Evolutionary conservation across 2,113 vertebrate species (phyloP), one percentile per base, ranked within the genome.

Genomic region (Cyanoderma ruficeps): DNA sequence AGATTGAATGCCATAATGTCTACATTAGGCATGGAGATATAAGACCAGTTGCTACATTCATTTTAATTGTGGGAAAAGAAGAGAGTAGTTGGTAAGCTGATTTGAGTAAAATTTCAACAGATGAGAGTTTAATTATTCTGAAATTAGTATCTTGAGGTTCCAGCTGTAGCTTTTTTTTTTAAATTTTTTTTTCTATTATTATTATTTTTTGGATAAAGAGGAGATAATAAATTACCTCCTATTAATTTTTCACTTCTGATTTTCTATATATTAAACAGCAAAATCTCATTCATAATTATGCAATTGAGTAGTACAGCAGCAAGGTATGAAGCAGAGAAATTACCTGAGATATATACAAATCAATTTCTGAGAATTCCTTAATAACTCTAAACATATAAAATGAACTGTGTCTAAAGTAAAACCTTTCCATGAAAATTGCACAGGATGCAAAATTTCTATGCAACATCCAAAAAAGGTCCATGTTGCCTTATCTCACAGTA

Each of bases 351-450:
- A 87, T 25, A 79, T 35, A 68, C 35, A 92, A 87, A 71, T 46
- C 5, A 53, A 21, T 84, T 93, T 76, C 52, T 31, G 71, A 95
- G 60, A 83, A 74, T 69, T 84, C 70, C 63, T 93, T 80, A 80
- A 47, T 86, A 84, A 20, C 39, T 63, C 46, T 74, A 30, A 65
- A 81, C 41, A 59, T 59, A 59, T 25, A 92, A 61, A 55, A 28
- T 64, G 59, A 93, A 85, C 24, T 57, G 35, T 79, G 77, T 67
- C 33, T 55, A 74, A 52, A 22, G 27, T 80, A 90, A 95, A 94
- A 84, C 33, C 15, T 92, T 90, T 96, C 49, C 50, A 88, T 77
- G 49, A 86, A 92, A 83, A 86, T 86, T 94, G 18, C 49, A 65
- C 12, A 83, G 46, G 27, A 74, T 80, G 50, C 57, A 53, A 65